These are phyloP conservation scores for Taxidea taxus DNA, from an alignment of 2,113 vertebrate species.

Conservation along the genomic window DNA sequence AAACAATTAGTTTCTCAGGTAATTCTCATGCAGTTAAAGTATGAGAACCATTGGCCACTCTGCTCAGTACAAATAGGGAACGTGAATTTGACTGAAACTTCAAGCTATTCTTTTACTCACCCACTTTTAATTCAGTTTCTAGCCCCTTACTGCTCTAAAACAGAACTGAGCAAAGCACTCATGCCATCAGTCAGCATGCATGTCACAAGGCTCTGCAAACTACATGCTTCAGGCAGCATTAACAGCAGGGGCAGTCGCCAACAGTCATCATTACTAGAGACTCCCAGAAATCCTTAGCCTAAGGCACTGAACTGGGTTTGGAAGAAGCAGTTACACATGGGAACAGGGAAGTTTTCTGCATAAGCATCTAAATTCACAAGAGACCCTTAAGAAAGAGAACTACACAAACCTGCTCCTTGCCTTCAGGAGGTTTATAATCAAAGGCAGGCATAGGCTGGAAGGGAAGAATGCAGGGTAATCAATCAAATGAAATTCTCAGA, in stretches of 20 bases:
- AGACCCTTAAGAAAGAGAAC: not conserved
- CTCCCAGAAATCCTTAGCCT: not conserved
- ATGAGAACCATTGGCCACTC: not conserved
- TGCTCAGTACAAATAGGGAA: not conserved
- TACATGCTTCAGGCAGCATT: not conserved
- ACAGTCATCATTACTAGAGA: not conserved
- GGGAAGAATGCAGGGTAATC: not conserved
- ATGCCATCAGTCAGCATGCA: not conserved
- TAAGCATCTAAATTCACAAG: not conserved
- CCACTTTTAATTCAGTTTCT: not conserved
- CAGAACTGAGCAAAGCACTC: not conserved
- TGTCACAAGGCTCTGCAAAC: not conserved
- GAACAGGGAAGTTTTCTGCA: not conserved
- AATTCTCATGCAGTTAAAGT: not conserved
- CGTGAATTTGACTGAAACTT: not conserved
- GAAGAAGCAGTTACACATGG: not conserved
- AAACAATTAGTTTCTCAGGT: not conserved
- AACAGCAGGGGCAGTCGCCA: not conserved
- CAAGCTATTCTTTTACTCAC: not conserved
- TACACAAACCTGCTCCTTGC: not conserved
- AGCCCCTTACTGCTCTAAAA: not conserved
- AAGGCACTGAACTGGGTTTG: not conserved
- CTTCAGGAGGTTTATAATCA: constrained; percentile 1
- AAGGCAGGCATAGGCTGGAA: not conserved
- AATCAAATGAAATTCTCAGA: not conserved